Base-by-base conservation (phyloP, 2,888 invertebrate genomes). In the Drosophila nigricruria region DNA sequence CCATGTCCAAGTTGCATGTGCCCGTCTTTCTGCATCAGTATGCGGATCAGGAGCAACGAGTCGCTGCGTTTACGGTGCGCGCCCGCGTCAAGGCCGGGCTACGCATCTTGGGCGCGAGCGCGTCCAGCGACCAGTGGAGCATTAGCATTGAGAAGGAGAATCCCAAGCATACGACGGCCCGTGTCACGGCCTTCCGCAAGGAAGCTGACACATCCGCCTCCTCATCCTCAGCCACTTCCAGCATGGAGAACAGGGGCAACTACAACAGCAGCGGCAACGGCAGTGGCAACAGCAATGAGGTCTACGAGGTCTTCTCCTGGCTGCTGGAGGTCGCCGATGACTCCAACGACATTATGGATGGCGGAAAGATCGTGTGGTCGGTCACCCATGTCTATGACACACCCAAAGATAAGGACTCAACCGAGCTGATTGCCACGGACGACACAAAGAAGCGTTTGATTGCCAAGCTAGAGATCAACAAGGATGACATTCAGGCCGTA, bases 401-500 rank as follows among this genome's bases (percentile, higher is more conserved):
- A 91, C 94, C 92, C 71, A 93, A 91, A 61, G 77, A 91, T 12
- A 92, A 92, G 77, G 92, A 92, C 58, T 91, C 91, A 1, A 58
- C 90, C 2, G 88, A 86, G 42, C 88, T 89, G 32, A 81, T 89
- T 16, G 82, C 91, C 16, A 86, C 91, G n/a, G 92, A 93, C 77
- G 91, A 93, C 79, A 93, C 93, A 43, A 93, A 94, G 50, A 93
- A 95, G 79, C 96, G 97, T 91, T 94, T 97, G 49, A 96, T 97
- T 70, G 96, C 97, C 1, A 94, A 97, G 79, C 94, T 98, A 52
- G 97, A 97, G 90, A 96, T 98, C 73, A 97, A 97, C 92, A 98
- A 98, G 92, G 98, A 98, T 92, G 97, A 98, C 91, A 97, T 98
- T 69, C 98, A 98, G 93, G 97, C 98, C 23, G 97, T 98, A 16